These are phyloP conservation scores for Anastrepha obliqua DNA, from an alignment of 1,140 invertebrate species.

Conservation along the genomic window DNA sequence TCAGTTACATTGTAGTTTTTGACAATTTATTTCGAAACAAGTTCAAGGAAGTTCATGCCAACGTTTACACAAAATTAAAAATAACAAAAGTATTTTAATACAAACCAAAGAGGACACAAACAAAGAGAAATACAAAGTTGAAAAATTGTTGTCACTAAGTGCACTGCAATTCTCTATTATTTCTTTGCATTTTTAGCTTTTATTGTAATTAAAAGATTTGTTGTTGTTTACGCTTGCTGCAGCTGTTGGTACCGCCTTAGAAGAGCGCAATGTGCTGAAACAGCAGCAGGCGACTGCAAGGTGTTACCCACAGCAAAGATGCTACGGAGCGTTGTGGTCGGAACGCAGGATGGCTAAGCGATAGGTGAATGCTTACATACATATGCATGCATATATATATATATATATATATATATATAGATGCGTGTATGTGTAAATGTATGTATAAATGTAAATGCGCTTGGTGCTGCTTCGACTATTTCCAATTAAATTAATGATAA, in stretches of 20 bases:
- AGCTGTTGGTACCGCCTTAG: neutral
- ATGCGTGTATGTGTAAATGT: neutral
- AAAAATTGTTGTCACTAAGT: conserved; percentile 29
- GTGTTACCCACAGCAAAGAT: neutral
- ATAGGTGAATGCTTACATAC: neutral
- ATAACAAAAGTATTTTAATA: neutral
- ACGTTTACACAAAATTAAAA: conserved; percentile 10
- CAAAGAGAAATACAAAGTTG: neutral
- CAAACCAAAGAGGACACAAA: neutral
- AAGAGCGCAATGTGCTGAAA: neutral
- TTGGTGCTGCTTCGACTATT: neutral
- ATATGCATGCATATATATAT: too few species aligned
- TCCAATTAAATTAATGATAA: neutral
- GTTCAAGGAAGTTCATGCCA: conserved; percentile 44
- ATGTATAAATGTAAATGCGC: neutral
- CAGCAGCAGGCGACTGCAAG: neutral
- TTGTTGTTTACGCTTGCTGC: neutral
- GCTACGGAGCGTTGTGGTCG: neutral
- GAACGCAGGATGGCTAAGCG: neutral
- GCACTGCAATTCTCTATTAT: neutral
- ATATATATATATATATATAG: too few species aligned
- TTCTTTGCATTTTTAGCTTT: neutral
- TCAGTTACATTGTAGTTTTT: neutral
- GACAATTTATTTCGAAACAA: neutral
- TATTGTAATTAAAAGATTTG: neutral